These are phyloP conservation scores for Calliopum simillimum DNA, from an alignment of 2,888 invertebrate genomes.

Conservation along the genomic window DNA sequence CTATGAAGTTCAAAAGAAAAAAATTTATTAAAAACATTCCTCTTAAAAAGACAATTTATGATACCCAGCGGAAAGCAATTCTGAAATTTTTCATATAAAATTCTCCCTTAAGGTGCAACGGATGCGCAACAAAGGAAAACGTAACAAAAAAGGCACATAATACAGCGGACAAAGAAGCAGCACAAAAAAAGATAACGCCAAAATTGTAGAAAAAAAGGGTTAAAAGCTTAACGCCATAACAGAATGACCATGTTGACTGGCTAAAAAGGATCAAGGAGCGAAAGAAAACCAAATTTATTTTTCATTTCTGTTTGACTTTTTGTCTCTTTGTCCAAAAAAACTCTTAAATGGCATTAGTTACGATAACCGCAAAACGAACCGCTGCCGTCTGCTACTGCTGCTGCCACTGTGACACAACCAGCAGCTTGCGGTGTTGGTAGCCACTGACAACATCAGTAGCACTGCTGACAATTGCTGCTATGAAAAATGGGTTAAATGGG, in stretches of 20 bases:
- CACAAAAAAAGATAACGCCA: no score
- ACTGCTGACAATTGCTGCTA: background rate
- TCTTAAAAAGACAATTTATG: no score
- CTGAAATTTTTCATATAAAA: no score
- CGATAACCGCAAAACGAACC: constrained; percentile 13
- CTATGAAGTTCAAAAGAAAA: no score
- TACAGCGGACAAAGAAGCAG: no score
- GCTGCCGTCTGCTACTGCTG: constrained; percentile 13
- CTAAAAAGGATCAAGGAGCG: background rate
- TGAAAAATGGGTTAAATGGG: constrained; percentile 47
- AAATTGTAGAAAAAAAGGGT: no score
- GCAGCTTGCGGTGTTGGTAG: background rate
- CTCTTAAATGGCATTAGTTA: constrained; percentile 17
- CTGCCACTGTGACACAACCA: constrained; percentile 5
- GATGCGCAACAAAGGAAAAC: no score
- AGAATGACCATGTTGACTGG: background rate
- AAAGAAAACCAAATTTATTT: constrained; percentile 19
- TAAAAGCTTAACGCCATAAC: no score
- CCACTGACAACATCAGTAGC: background rate
- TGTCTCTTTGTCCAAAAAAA: constrained; percentile 12
- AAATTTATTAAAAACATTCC: no score
- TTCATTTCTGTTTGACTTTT: constrained; percentile 29
- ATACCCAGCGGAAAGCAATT: no score
- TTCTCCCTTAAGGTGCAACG: no score
- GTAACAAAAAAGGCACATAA: no score